Evolutionary conservation across 2,888 invertebrate genomes (phyloP).

Genomic region (Torymus texanus): DNA sequence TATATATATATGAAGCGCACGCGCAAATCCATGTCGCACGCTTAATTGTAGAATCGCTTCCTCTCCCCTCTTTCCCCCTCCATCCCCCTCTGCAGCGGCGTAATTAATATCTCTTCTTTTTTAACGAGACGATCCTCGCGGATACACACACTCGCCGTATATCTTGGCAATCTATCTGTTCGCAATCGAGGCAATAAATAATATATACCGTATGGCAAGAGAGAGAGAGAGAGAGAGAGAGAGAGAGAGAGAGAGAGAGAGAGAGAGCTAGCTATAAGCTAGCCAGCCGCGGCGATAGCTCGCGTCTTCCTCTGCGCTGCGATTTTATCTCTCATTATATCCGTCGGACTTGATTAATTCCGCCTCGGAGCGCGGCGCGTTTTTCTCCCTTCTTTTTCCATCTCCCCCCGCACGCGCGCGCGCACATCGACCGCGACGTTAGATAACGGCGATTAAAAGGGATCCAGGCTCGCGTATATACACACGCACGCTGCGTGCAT

Average conservation of each 20-base stretch:
- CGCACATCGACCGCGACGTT: neutral
- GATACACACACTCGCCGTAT: neutral
- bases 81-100: neutral
- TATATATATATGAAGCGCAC: neutral
- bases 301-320: neutral
- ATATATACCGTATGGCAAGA: slow-evolving; percentile 2
- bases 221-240: too few species aligned
- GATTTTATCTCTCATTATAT: slow-evolving; percentile 53
- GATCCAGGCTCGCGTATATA: neutral
- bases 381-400: slow-evolving; percentile 9
- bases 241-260: too few species aligned
- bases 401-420: neutral
- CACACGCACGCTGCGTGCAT: neutral
- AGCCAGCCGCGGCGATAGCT: neutral
- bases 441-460: neutral
- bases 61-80: neutral
- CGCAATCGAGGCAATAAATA: slow-evolving; percentile 54
- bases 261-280: too few species aligned
- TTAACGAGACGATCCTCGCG: slow-evolving; percentile 22
- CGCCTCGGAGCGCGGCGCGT: neutral
- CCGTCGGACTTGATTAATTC: slow-evolving; percentile 53
- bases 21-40: neutral
- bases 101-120: slow-evolving; percentile 50
- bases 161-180: slow-evolving; percentile 52
- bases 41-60: slow-evolving; percentile 34